Evolutionary conservation across 2,888 invertebrate species (phyloP).

Genomic region (Drosophila quinaria): DNA sequence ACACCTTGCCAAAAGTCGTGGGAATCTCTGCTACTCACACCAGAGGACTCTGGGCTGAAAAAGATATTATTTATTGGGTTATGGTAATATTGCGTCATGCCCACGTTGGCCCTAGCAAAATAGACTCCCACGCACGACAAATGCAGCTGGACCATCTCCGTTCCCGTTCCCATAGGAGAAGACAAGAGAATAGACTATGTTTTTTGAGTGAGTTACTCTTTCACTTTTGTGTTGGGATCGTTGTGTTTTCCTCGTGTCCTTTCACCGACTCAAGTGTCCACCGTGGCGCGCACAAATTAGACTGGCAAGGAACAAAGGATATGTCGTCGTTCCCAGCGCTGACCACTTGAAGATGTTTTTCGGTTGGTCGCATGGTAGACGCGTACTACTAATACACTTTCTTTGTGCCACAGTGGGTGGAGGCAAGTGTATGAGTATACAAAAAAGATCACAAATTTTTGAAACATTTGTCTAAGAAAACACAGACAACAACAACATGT

Average conservation of each 20-base stretch:
- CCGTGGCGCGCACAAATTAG: slow-evolving; percentile 70
- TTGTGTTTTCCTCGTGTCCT: slow-evolving; percentile 40
- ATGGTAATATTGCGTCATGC: slow-evolving; percentile 61
- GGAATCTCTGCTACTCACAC: slow-evolving; percentile 38
- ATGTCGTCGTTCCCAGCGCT: slow-evolving; percentile 65
- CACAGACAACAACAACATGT: slow-evolving; percentile 44
- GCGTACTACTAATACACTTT: slow-evolving; percentile 71
- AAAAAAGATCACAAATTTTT: slow-evolving; percentile 60
- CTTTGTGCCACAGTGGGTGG: slow-evolving; percentile 60
- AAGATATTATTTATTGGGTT: slow-evolving; percentile 30
- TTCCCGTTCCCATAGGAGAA: slow-evolving; percentile 45
- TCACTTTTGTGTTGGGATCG: slow-evolving; percentile 36
- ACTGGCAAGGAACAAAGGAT: slow-evolving; percentile 53
- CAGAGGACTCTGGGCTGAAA: neutral
- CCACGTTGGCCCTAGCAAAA: slow-evolving; percentile 53
- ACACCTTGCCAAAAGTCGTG: slow-evolving; percentile 58
- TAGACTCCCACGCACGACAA: slow-evolving; percentile 75
- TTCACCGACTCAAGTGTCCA: slow-evolving; percentile 74
- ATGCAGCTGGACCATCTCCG: slow-evolving; percentile 60
- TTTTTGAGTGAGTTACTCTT: slow-evolving; percentile 53
- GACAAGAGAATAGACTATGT: neutral
- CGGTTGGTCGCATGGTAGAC: slow-evolving; percentile 74
- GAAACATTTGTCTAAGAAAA: slow-evolving; percentile 78
- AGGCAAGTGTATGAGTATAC: slow-evolving; percentile 31
- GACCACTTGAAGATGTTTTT: slow-evolving; percentile 70